Conservation (phyloP, 2,113 vertebrate genomes). For the Sakesphorus luctuosus region DNA sequence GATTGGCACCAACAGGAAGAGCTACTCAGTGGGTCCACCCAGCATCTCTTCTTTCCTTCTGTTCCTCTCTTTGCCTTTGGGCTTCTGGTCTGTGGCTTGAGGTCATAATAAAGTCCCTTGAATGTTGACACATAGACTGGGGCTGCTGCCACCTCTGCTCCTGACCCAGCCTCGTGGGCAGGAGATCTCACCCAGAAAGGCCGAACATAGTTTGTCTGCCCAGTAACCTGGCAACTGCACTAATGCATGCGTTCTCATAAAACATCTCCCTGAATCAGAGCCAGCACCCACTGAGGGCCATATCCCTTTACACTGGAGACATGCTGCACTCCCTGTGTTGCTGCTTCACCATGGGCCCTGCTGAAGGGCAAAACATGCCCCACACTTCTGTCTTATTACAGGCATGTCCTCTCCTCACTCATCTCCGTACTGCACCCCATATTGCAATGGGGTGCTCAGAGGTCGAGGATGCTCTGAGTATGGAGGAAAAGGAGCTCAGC, state of each 20-base stretch:
- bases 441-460: neutral
- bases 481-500: neutral
- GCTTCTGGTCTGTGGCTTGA: neutral
- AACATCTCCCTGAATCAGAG: conserved; percentile 18
- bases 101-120: neutral
- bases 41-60: neutral
- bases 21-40: neutral
- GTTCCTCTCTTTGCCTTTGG: neutral
- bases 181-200: neutral
- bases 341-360: neutral
- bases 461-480: neutral
- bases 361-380: neutral
- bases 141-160: neutral
- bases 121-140: neutral
- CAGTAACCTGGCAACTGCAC: conserved; percentile 55
- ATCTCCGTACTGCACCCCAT: accelerated
- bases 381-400: neutral
- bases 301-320: conserved; percentile 11
- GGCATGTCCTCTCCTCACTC: neutral
- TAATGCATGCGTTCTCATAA: conserved; percentile 2
- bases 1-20: neutral
- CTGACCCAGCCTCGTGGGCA: neutral
- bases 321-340: neutral
- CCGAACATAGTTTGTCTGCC: conserved; percentile 39
- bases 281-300: neutral